phyloP scores from a whole-genome alignment of 2,888 invertebrate genomes.

The Aplocera efformata region DNA sequence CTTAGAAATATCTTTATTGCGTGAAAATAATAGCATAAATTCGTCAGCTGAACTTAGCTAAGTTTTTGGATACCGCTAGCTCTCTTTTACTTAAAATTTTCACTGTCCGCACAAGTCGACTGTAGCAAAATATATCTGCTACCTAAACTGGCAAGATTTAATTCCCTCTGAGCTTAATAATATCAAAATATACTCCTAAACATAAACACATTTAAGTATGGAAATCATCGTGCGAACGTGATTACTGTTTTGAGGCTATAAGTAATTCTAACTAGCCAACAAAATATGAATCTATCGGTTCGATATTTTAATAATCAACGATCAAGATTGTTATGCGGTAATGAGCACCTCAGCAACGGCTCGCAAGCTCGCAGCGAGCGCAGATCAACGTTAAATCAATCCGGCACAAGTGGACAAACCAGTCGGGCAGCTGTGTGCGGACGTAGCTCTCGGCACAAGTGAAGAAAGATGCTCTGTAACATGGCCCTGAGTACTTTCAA shows the following conservation, averaged over 20 bases:
- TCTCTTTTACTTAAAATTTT: no score
- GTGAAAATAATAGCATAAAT: no score
- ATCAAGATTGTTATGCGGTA: conserved; percentile 54
- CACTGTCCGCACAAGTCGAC: no score
- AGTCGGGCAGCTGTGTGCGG: conserved; percentile 74
- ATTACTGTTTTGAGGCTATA: neutral
- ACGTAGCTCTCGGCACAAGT: conserved; percentile 57
- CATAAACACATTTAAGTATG: no score
- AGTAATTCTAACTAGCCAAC: conserved; percentile 1
- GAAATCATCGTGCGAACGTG: no score
- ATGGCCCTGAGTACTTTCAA: conserved; percentile 10
- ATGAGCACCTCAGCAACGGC: conserved; percentile 54
- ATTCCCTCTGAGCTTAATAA: no score
- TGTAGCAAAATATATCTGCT: no score
- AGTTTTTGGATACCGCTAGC: no score
- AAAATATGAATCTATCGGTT: conserved; percentile 16
- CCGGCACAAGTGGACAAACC: conserved; percentile 78
- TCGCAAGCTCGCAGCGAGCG: conserved; percentile 49
- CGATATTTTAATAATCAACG: conserved; percentile 33
- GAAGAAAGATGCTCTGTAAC: conserved; percentile 40
- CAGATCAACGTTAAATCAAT: conserved; percentile 76
- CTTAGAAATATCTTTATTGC: no score
- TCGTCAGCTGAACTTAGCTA: no score
- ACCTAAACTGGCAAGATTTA: no score
- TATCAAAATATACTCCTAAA: no score